These are phyloP conservation scores for Netelia virgata DNA, from an alignment of 2,888 invertebrate genomes.

Conservation along the genomic window DNA sequence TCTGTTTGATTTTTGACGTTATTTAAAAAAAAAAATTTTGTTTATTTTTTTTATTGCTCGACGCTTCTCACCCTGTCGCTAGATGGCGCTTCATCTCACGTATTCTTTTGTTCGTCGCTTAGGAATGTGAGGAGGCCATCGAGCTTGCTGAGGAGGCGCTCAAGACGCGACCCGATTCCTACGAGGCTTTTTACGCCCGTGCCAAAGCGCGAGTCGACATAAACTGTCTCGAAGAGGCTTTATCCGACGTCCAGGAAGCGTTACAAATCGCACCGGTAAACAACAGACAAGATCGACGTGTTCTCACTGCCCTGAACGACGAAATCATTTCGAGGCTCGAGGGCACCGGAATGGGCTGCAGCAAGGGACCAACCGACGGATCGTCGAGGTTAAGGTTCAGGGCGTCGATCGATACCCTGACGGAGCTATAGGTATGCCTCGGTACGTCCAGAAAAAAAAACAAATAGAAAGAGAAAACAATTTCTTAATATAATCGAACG, in stretches of 20 bases:
- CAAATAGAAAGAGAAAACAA: not conserved
- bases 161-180: constrained; percentile 93
- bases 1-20: too few relatives aligned
- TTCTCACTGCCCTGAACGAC: constrained; percentile 91
- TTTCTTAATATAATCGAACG: not conserved
- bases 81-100: not conserved
- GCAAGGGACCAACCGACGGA: constrained; percentile 73
- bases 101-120: constrained; percentile 73
- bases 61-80: too few relatives aligned
- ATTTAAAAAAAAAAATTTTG: too few relatives aligned
- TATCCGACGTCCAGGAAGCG: constrained; percentile 94
- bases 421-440: constrained; percentile 77
- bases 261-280: constrained; percentile 89
- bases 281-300: constrained; percentile 90
- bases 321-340: constrained; percentile 87
- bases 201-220: constrained; percentile 94
- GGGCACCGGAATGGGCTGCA: constrained; percentile 79
- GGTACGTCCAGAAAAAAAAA: constrained; percentile 7
- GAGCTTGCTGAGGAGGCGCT: constrained; percentile 95
- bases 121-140: constrained; percentile 94
- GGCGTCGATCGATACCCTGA: constrained; percentile 82
- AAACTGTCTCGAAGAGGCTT: constrained; percentile 90
- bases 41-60: too few relatives aligned
- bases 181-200: constrained; percentile 96
- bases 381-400: constrained; percentile 76